Base-by-base conservation (phyloP, 2,888 invertebrate species). In the Nebria salina region DNA sequence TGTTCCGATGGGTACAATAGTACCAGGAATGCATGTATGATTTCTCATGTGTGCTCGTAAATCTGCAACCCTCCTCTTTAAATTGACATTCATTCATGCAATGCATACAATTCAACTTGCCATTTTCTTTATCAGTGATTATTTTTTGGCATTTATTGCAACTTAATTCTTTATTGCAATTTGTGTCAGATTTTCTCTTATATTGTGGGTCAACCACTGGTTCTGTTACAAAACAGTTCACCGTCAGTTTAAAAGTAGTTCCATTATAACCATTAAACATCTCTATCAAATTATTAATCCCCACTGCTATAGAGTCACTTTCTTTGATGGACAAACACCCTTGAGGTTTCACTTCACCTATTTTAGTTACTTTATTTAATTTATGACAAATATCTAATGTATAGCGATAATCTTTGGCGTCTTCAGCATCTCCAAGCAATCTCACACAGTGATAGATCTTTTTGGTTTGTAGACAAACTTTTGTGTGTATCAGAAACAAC, bases 401-500 rank as follows among this genome's bases (percentile, higher is more conserved):
- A 34, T 72, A 72, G 11, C 41, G 8, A 26, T 26, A 72, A 11
- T 41, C 41, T 11, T 25, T 34, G 3, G 41, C 72, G 2, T 15
- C 2, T 25, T 9, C 34, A 13, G 13, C 11, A 72, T 72, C 72
- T 26, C 34, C 41, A 13, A 72, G 3, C 9, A 41, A 34, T 4
- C 72, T 34, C n/a, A 26, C 72, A 15, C 34, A 41, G 11, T 43
- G 20, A 20, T 20, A 20, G 20, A 20, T 20, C 20, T 20, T 20
- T 20, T 20, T 20, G 20, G 20, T 20, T 7, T 11, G 6, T 15
- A 41, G 8, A n/a, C 73, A 73, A 41, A 73, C 41, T n/a, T 73
- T 73, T 11, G n/a, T 73, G 11, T 73, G 73, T 26, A 73, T 73
- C 11, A 73, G 13, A 41, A 73, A 73, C 2, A 73, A 8, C 34